phyloP scores from a whole-genome alignment of 2,888 invertebrate species.

The Zygogramma bicolorata region DNA sequence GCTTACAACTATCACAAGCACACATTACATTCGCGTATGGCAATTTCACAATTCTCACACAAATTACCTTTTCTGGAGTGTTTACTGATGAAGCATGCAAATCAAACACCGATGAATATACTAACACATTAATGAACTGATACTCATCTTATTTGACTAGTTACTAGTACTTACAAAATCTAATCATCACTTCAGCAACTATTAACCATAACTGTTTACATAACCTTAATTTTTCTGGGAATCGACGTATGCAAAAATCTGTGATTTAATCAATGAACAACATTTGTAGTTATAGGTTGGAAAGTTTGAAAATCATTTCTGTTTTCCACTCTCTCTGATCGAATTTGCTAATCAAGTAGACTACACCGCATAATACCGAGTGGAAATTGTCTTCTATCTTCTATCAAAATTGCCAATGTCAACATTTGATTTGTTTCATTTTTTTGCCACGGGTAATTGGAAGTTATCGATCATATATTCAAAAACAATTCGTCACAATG shows the following conservation, averaged over 20 bases:
- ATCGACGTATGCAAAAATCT: neutral
- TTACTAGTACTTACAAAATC: conserved; percentile 10
- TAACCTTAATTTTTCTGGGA: neutral
- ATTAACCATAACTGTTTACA: neutral
- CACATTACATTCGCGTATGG: neutral
- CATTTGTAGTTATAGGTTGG: neutral
- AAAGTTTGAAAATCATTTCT: neutral
- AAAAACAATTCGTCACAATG: too few species aligned
- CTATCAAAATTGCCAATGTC: too few species aligned
- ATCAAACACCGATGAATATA: neutral
- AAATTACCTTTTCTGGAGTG: too few species aligned
- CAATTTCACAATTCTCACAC: too few species aligned
- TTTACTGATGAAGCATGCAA: neutral
- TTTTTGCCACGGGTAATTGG: too few species aligned
- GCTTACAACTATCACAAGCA: too few species aligned
- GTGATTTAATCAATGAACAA: neutral
- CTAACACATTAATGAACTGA: neutral
- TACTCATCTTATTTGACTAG: conserved; percentile 13
- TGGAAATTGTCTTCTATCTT: too few species aligned
- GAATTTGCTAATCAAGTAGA: too few species aligned
- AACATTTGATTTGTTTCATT: too few species aligned
- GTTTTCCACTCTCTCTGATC: neutral
- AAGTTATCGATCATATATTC: too few species aligned
- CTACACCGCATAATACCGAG: too few species aligned
- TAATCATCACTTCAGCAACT: neutral